Conservation (phyloP, 37 sponge, comb jelly and placozoan species). For the Oscarella lobularis region DNA sequence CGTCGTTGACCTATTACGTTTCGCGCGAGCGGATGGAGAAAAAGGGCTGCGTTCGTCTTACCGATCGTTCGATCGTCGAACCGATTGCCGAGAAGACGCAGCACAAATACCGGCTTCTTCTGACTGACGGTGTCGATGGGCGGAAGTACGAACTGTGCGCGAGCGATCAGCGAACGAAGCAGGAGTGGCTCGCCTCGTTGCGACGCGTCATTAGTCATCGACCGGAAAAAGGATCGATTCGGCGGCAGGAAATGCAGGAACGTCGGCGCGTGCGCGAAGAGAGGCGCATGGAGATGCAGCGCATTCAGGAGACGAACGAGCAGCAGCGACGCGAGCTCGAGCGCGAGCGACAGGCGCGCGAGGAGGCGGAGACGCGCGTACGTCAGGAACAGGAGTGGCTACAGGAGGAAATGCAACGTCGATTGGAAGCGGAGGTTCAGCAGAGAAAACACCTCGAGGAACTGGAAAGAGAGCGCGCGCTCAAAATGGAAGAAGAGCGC, state of each 20-base stretch:
- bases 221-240: neutral
- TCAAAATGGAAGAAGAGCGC: neutral
- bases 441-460: neutral
- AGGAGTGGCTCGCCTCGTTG: neutral
- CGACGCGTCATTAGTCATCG: neutral
- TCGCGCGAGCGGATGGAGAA: neutral
- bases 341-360: neutral
- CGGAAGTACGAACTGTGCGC: neutral
- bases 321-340: neutral
- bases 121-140: neutral
- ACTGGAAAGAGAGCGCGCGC: neutral
- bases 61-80: neutral
- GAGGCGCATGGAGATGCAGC: neutral
- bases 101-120: neutral
- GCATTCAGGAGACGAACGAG: neutral
- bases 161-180: neutral
- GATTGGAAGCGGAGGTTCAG: neutral
- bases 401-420: neutral
- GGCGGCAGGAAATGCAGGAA: neutral
- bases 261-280: neutral
- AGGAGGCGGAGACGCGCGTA: neutral
- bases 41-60: neutral
- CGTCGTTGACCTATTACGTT: neutral
- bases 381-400: neutral
- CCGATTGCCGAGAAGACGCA: neutral